These are phyloP conservation scores for Leptobrachium leishanense DNA, from an alignment of 2,113 vertebrate genomes.

Conservation along the genomic window DNA sequence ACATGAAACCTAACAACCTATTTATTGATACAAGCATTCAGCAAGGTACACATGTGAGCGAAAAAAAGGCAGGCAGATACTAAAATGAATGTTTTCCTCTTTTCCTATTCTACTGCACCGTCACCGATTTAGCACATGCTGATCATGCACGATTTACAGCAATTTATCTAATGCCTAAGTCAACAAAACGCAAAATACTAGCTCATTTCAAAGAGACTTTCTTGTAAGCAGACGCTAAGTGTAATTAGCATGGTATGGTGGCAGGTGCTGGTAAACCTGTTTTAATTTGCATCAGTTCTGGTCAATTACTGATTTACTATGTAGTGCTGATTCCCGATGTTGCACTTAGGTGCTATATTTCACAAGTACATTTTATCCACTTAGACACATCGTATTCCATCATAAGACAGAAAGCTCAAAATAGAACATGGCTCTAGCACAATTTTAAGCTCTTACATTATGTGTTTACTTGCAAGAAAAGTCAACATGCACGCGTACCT, in stretches of 20 bases:
- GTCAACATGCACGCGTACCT: neutral
- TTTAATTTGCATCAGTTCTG: constrained; percentile 13
- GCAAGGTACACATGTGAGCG: neutral
- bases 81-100: constrained; percentile 24
- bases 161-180: constrained; percentile 36
- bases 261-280: neutral
- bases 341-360: neutral
- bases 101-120: constrained; percentile 4
- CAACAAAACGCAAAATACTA: constrained; percentile 7
- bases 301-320: neutral
- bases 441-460: neutral
- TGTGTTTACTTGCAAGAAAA: neutral
- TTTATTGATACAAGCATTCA: neutral
- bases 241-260: neutral
- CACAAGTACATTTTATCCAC: neutral
- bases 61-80: constrained; percentile 3
- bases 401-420: constrained; percentile 17
- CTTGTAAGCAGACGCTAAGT: neutral
- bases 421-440: constrained; percentile 16
- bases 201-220: constrained; percentile 15
- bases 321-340: neutral
- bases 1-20: neutral
- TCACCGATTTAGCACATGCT: constrained; percentile 22
- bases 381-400: neutral
- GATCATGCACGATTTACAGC: constrained; percentile 39